Percentiles rank a stretch among this genome's conserved stretches.
These are phyloP conservation scores for Calameuta idolon DNA, from an alignment of 2,888 invertebrate genomes.

Conservation along the genomic window DNA sequence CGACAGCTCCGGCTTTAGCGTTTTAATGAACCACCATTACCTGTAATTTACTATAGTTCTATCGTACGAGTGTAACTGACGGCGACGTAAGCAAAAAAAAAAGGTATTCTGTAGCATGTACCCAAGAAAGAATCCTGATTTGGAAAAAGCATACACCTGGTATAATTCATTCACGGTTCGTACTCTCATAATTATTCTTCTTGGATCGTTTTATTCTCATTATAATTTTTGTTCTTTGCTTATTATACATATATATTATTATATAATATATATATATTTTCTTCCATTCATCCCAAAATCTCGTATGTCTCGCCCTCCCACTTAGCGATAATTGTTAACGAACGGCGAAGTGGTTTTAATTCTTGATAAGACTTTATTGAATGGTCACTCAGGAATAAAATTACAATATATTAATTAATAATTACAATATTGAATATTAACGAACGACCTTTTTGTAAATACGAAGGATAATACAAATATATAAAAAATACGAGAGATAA, in stretches of 20 bases:
- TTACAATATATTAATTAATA: conserved; percentile 46
- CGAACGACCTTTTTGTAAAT: conserved; percentile 59
- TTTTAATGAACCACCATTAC: conserved; percentile 25
- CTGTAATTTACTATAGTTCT: conserved; percentile 27
- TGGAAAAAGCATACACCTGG: conserved; percentile 9
- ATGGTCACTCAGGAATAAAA: conserved; percentile 59
- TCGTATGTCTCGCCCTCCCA: background rate
- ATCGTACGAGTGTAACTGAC: conserved; percentile 21
- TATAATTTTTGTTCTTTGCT: background rate
- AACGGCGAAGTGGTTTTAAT: conserved; percentile 11
- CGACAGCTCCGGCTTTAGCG: conserved; percentile 15
- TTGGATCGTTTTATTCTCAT: background rate
- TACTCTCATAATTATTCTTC: background rate
- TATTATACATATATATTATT: background rate
- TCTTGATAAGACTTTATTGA: conserved; percentile 41
- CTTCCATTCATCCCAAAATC: background rate
- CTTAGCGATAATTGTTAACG: background rate
- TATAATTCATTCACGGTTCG: conserved; percentile 22
- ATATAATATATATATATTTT: background rate
- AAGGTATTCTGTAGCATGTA: conserved; percentile 4
- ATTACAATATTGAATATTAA: conserved; percentile 54
- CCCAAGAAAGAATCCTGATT: conserved; percentile 10
- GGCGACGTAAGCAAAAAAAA: background rate
- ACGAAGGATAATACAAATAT: conserved; percentile 49
- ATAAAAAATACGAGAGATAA: conserved; percentile 29